Percentiles rank a stretch among this genome's conserved stretches.
phyloP scores from a whole-genome alignment of 2,888 invertebrate genomes.

The Cephus runcator region DNA sequence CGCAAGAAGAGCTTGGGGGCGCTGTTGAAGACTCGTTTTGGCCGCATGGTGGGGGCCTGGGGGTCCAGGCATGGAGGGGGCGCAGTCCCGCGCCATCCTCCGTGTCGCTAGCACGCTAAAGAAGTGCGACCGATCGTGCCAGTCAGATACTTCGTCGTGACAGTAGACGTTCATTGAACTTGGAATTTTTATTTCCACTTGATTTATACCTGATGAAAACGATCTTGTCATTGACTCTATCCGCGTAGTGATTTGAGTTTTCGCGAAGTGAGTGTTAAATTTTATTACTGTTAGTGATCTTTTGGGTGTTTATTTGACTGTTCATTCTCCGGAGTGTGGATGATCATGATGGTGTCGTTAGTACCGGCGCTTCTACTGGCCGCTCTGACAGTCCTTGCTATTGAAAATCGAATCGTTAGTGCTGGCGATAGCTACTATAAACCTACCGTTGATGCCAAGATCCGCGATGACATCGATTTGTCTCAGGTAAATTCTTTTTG shows the following conservation, averaged over 20 bases:
- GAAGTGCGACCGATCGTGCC: background rate
- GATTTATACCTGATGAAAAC: background rate
- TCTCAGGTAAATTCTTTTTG: constrained; percentile 43
- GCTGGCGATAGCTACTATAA: background rate
- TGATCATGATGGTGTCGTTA: background rate
- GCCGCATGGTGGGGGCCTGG: constrained; percentile 43
- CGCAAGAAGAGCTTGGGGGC: constrained; percentile 32
- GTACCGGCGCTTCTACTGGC: background rate
- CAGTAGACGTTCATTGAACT: background rate
- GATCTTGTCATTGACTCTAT: background rate
- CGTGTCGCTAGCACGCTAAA: constrained; percentile 49
- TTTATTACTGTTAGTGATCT: background rate
- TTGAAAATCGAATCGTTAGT: background rate
- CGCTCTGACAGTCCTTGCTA: background rate
- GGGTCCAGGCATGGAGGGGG: constrained; percentile 52
- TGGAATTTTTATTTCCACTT: background rate
- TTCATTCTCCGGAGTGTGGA: background rate
- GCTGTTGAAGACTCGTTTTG: constrained; percentile 43
- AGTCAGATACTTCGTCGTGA: background rate
- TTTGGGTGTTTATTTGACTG: background rate
- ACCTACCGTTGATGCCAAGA: constrained; percentile 52
- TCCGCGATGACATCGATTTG: constrained; percentile 56
- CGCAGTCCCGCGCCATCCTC: constrained; percentile 61
- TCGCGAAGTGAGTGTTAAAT: background rate
- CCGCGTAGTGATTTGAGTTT: background rate